phyloP scores from a whole-genome alignment of 2,113 vertebrate species.

The Spermophilus dauricus region DNA sequence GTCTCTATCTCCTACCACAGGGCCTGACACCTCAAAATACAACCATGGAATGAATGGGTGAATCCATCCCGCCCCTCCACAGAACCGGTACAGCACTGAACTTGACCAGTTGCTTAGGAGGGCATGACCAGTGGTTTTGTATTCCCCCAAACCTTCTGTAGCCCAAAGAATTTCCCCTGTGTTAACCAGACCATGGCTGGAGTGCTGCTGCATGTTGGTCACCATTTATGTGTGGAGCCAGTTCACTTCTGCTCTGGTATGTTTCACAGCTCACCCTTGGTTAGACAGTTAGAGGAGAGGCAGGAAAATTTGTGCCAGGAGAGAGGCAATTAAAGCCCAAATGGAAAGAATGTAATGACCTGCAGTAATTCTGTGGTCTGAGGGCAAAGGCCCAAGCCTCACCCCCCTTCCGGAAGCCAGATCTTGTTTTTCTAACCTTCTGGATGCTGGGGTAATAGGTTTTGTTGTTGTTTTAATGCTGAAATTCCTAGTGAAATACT shows the following conservation, averaged over 20 bases:
- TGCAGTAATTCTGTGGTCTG: constrained; percentile 40
- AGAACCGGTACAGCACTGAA: not conserved
- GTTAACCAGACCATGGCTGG: not conserved
- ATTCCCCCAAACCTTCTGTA: not conserved
- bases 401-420: not conserved
- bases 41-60: not conserved
- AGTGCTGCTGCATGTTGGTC: not conserved
- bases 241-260: not conserved
- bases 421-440: constrained; percentile 20
- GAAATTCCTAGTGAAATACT: constrained; percentile 66
- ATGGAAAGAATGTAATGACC: constrained; percentile 30
- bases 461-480: not conserved
- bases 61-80: not conserved
- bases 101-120: not conserved
- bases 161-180: not conserved
- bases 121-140: not conserved
- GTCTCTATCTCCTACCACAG: not conserved
- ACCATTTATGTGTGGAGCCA: not conserved
- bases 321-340: constrained; percentile 57
- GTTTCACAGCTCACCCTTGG: constrained; percentile 48
- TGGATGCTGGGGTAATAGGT: not conserved
- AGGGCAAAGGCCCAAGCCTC: constrained; percentile 29
- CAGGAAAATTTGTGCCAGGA: not conserved
- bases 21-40: not conserved
- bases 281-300: constrained; percentile 51